Conservation (phyloP, 1,140 invertebrate species). For the Neodiprion lecontei region DNA sequence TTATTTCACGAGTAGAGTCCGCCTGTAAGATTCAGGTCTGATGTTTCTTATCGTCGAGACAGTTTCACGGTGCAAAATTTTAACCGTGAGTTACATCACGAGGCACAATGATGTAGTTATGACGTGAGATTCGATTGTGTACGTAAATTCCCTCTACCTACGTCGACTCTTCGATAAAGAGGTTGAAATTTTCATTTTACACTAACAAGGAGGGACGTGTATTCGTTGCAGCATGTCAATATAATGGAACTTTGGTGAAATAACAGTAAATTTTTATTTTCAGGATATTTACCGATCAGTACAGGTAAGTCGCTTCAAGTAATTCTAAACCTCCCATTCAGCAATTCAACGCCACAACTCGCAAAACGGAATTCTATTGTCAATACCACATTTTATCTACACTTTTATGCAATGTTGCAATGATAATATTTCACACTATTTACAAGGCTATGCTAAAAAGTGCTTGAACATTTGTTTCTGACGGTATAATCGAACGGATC, state of each 20-base stretch:
- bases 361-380: too few relatives aligned
- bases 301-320: constrained; percentile 56
- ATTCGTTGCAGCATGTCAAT: constrained; percentile 37
- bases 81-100: background rate
- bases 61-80: background rate
- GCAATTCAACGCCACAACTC: constrained; percentile 39
- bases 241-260: constrained; percentile 49
- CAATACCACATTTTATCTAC: too few relatives aligned
- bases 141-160: background rate
- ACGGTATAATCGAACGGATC: too few relatives aligned
- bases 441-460: background rate
- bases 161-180: background rate
- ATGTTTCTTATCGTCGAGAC: background rate
- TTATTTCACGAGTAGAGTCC: background rate
- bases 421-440: background rate
- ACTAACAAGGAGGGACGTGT: constrained; percentile 2
- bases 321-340: constrained; percentile 33
- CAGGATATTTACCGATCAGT: constrained; percentile 60
- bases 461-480: constrained; percentile 36
- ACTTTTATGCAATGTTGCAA: constrained; percentile 7
- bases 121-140: too few relatives aligned
- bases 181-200: background rate
- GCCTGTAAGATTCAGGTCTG: background rate
- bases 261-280: constrained; percentile 57
- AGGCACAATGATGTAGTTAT: too few relatives aligned